Evolutionary conservation across 2,888 invertebrate genomes (phyloP).

Genomic region (Linnaemya tessellans): DNA sequence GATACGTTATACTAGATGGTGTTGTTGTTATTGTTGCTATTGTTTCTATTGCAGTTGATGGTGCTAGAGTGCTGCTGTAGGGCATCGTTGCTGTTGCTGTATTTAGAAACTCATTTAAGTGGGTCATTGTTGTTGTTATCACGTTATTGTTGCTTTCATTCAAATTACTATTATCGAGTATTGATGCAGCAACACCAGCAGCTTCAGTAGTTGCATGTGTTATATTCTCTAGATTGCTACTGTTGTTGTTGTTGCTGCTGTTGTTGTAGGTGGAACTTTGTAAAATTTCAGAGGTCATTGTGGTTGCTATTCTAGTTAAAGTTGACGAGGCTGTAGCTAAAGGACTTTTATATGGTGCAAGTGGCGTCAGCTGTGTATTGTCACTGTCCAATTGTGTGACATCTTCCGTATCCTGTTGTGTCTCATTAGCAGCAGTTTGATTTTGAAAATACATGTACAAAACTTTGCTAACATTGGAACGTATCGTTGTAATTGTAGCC

Average conservation of each 20-base stretch:
- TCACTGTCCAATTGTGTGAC: slow-evolving; percentile 23
- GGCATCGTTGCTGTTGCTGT: slow-evolving; percentile 49
- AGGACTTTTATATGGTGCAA: slow-evolving; percentile 28
- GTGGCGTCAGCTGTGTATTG: slow-evolving; percentile 19
- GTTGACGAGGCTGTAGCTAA: slow-evolving; percentile 41
- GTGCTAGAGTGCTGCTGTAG: slow-evolving; percentile 27
- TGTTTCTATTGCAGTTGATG: slow-evolving; percentile 33
- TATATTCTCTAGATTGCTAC: slow-evolving; percentile 27
- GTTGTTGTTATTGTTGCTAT: slow-evolving; percentile 40
- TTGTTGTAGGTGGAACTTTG: slow-evolving; percentile 60
- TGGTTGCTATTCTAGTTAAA: slow-evolving; percentile 69
- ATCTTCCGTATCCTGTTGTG: neutral
- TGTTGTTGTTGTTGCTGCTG: slow-evolving; percentile 36
- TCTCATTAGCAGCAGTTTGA: slow-evolving; percentile 62
- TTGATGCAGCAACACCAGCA: slow-evolving; percentile 61
- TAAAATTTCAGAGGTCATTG: slow-evolving; percentile 66
- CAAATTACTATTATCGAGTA: slow-evolving; percentile 14
- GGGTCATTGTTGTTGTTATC: slow-evolving; percentile 68
- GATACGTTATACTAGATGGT: slow-evolving; percentile 75
- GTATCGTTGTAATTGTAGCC: slow-evolving; percentile 75
- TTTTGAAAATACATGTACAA: slow-evolving; percentile 74
- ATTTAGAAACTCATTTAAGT: slow-evolving; percentile 65
- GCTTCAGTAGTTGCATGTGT: slow-evolving; percentile 34
- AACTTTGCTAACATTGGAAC: slow-evolving; percentile 74
- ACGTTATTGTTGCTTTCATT: slow-evolving; percentile 46